Base-by-base conservation (phyloP, 2,113 vertebrate species). In the Oncorhynchus gorbuscha region DNA sequence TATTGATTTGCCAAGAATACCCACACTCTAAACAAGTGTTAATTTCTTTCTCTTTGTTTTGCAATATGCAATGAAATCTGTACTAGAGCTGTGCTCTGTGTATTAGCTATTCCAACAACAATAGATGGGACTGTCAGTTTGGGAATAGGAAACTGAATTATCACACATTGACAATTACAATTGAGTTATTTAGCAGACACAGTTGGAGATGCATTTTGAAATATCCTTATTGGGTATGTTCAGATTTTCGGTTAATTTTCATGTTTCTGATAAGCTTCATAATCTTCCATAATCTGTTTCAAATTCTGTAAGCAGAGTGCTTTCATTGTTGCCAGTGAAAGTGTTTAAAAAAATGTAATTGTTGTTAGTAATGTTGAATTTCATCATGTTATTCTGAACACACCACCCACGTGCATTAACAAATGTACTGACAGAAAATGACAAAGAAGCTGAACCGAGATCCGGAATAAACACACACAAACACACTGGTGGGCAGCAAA, bases 1-100 rank as follows among this genome's bases (percentile, higher is more conserved):
- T 45, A 69, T 69, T 69, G 30, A 39, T 69, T 69, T 69, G 16
- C 67, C 32, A 39, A 35, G 32, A 39, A 39, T 39, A 69, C 67
- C 30, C 67, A 20, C 28, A 9, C 16, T 20, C 16, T 11, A 3
- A 69, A 67, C 65, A 32, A 20, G 14, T 32, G 16, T 39, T n/a
- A 5, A 69, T 69, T 16, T 69, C 16, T 69, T 9, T n/a, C 67
- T 35, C 59, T 69, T 30, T 11, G 12, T 35, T 30, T 69, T 14
- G 6, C 32, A 69, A 69, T 69, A 69, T 16, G 1, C 30, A 45
- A n/a, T 39, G 2, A 69, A 69, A 62, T 22, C 18, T 20, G 16
- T 18, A 32, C 16, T 18, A 20, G 67, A 35, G 20, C 9, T 39
- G 18, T 69, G 32, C 16, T 35, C 67, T 45, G 32, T 18, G 14